Conservation (phyloP, 1,140 invertebrate genomes). For the Drosophila funebris region DNA sequence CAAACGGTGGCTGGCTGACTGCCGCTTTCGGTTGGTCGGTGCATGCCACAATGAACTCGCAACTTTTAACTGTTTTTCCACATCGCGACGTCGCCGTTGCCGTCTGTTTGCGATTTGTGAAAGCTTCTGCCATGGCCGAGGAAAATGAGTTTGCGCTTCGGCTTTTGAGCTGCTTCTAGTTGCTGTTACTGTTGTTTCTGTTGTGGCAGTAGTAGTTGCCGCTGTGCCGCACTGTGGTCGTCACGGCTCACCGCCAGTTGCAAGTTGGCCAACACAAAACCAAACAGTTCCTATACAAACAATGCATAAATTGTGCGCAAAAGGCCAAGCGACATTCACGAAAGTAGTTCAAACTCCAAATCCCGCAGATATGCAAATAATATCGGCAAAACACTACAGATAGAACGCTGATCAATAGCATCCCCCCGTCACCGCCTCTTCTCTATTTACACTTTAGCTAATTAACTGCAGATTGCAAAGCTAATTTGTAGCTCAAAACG, state of each 20-base stretch:
- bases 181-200: not conserved
- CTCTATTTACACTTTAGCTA: not conserved
- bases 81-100: conserved; percentile 37
- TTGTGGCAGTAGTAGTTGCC: not conserved
- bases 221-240: conserved; percentile 32
- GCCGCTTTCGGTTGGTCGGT: conserved; percentile 28
- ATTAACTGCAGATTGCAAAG: conserved; percentile 8
- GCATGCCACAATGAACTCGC: conserved; percentile 80
- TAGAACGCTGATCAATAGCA: not conserved
- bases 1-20: conserved; percentile 49
- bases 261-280: conserved; percentile 52
- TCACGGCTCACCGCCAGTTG: conserved; percentile 50
- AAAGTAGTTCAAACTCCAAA: conserved; percentile 73
- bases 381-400: not conserved
- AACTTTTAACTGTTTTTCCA: conserved; percentile 74
- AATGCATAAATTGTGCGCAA: conserved; percentile 73
- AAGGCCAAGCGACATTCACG: conserved; percentile 67
- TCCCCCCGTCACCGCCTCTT: not conserved
- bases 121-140: conserved; percentile 61
- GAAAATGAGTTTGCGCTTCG: conserved; percentile 60
- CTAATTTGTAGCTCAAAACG: not conserved
- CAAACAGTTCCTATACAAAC: conserved; percentile 42
- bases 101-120: conserved; percentile 75
- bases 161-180: conserved; percentile 46
- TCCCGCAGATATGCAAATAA: conserved; percentile 39